These are phyloP conservation scores for Brachionus rotundiformis DNA, from an alignment of 1,140 invertebrate genomes.

Conservation along the genomic window DNA sequence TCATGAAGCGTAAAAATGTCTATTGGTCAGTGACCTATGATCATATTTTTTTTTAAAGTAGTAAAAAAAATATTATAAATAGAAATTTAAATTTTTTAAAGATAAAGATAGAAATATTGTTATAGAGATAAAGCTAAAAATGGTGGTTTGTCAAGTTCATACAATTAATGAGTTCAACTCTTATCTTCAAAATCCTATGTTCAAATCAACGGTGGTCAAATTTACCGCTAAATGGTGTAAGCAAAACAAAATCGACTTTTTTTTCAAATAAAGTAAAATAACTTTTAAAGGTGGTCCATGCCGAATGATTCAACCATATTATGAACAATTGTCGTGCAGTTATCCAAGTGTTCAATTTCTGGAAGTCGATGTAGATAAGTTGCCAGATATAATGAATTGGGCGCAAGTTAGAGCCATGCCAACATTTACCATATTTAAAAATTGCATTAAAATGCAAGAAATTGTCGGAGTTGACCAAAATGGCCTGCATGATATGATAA, in stretches of 20 bases:
- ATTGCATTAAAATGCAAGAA: conserved; percentile 29
- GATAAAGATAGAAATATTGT: not conserved
- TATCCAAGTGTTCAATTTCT: conserved; percentile 50
- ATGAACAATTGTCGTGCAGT: conserved; percentile 37
- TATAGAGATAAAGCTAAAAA: conserved; percentile 13
- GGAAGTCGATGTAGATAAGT: conserved; percentile 48
- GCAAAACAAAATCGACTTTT: not conserved
- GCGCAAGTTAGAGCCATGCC: conserved; percentile 46
- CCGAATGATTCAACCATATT: conserved; percentile 31
- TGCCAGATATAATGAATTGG: conserved; percentile 37
- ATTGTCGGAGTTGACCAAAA: conserved; percentile 26
- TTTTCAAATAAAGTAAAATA: not conserved
- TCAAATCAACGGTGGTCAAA: conserved; percentile 38
- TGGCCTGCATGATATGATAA: not conserved
- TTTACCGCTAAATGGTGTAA: conserved; percentile 50
- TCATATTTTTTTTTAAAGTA: not conserved
- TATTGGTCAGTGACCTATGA: not conserved
- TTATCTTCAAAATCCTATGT: conserved; percentile 1
- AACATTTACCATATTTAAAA: conserved; percentile 20
- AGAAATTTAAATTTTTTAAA: not conserved
- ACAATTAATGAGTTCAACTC: not conserved
- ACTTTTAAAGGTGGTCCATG: conserved; percentile 43
- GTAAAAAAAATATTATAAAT: conserved; percentile 3
- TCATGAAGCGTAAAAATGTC: not conserved
- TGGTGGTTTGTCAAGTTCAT: conserved; percentile 15